A percentile compares a stretch with the other conserved stretches of the same genome.
phyloP scores from a whole-genome alignment of 2,888 invertebrate genomes.

The Platycnemis pennipes region DNA sequence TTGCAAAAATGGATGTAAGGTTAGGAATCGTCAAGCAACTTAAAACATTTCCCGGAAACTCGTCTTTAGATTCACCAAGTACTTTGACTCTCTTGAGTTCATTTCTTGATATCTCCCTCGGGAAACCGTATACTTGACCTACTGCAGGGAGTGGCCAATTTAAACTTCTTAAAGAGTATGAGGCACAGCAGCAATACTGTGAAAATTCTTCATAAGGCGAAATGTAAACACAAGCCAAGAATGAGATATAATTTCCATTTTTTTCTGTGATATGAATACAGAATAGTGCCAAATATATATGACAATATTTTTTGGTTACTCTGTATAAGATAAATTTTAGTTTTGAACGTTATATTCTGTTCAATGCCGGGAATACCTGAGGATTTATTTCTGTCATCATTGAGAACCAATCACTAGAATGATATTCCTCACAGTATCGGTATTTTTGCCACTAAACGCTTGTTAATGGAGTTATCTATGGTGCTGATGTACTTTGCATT shows the following conservation, averaged over 20 bases:
- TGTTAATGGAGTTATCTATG: too few relatives aligned
- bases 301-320: background rate
- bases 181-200: background rate
- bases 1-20: background rate
- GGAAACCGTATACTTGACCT: background rate
- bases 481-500: too few relatives aligned
- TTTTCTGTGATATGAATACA: background rate
- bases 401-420: too few relatives aligned
- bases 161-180: background rate
- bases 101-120: background rate
- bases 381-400: too few relatives aligned
- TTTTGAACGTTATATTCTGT: background rate
- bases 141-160: background rate
- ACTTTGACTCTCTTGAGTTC: background rate
- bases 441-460: too few relatives aligned
- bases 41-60: background rate
- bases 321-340: background rate
- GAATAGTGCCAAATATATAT: background rate
- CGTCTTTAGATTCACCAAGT: background rate
- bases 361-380: too few relatives aligned
- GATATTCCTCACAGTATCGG: too few relatives aligned
- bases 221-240: background rate
- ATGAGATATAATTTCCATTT: background rate
- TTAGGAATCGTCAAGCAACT: background rate
- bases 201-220: background rate